These are phyloP conservation scores for Podarcis lilfordi DNA, from an alignment of 2,797 vertebrate genomes.

Conservation along the genomic window DNA sequence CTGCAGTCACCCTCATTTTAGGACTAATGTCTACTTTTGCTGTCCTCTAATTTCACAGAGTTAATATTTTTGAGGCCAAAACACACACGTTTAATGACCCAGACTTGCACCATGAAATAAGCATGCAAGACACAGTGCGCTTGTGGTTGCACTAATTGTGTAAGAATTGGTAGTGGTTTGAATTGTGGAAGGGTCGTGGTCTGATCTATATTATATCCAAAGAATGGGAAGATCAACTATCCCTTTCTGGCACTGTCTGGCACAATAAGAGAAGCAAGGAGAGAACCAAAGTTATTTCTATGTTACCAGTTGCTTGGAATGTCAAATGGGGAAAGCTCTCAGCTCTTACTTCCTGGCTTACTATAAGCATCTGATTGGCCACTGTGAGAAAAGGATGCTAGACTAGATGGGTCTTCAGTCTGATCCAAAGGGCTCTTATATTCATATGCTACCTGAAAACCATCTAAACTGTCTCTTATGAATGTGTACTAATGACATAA, in stretches of 20 bases:
- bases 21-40: background rate
- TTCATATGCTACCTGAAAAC: background rate
- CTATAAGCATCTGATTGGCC: no score
- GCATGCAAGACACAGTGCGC: background rate
- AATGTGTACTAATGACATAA: background rate
- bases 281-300: no score
- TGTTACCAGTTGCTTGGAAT: no score
- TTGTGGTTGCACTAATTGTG: background rate
- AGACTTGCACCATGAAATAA: background rate
- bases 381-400: no score
- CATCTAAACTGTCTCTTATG: background rate
- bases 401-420: no score
- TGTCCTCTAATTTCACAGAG: background rate
- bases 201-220: background rate
- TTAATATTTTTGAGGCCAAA: slow-evolving; percentile 24
- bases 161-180: background rate
- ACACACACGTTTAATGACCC: background rate
- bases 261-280: background rate
- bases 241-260: background rate
- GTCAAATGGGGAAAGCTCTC: no score
- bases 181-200: background rate
- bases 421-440: no score
- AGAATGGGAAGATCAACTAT: background rate
- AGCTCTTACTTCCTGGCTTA: no score
- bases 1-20: background rate